Conservation (phyloP, 2,113 vertebrate genomes). For the Potamarius usumacintae region DNA sequence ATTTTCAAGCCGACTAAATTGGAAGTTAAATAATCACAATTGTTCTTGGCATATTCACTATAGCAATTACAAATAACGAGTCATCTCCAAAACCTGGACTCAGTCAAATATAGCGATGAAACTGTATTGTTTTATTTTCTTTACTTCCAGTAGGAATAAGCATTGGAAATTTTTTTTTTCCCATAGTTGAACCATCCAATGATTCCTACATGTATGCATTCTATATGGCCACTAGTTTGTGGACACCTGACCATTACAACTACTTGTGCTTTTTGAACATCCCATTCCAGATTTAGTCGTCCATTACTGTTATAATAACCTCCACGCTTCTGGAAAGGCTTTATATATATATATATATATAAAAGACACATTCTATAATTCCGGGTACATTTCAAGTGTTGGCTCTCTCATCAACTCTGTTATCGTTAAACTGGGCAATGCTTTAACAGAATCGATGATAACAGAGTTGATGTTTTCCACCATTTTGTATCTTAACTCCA, state of each 20-base stretch:
- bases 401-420: no score
- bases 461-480: no score
- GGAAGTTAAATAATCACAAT: neutral
- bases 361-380: no score
- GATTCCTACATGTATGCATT: neutral
- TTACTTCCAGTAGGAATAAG: neutral
- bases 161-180: neutral
- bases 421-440: no score
- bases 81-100: neutral
- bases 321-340: neutral
- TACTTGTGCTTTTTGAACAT: neutral
- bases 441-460: no score
- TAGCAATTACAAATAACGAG: neutral
- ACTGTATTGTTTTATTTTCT: slow-evolving; percentile 8
- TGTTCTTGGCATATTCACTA: neutral
- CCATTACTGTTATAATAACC: neutral
- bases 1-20: neutral
- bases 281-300: neutral
- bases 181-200: neutral
- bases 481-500: no score
- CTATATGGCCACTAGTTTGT: neutral
- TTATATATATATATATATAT: neutral
- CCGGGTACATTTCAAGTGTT: no score
- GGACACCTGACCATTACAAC: neutral
- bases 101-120: neutral